These are phyloP conservation scores for Setophaga petechia DNA, from an alignment of 2,113 vertebrate species.

Conservation along the genomic window DNA sequence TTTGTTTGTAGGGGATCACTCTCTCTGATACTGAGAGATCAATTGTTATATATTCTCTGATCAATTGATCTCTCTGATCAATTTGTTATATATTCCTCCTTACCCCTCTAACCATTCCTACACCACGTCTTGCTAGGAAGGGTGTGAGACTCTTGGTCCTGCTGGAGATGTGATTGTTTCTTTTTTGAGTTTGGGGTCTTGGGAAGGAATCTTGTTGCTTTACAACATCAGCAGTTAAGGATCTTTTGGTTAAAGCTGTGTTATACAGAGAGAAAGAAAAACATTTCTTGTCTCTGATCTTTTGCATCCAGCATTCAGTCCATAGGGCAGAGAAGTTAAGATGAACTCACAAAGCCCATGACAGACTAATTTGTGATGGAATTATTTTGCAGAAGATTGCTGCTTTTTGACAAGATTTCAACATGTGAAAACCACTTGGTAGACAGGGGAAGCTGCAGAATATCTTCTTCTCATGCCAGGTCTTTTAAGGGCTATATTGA, in stretches of 20 bases:
- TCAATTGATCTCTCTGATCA: not conserved
- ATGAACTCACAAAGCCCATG: constrained; percentile 7
- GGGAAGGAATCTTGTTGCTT: not conserved
- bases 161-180: not conserved
- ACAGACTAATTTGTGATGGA: constrained; percentile 10
- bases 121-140: fast-evolving
- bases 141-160: not conserved
- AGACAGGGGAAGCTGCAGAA: not conserved
- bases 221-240: not conserved
- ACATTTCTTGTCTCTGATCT: not conserved
- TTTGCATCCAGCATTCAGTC: not conserved
- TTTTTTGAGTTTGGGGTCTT: not conserved
- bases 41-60: no score
- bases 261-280: not conserved
- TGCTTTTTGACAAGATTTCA: not conserved
- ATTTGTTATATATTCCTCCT: not conserved
- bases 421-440: not conserved
- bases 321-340: not conserved
- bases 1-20: not conserved
- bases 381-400: not conserved
- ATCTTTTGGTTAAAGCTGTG: not conserved
- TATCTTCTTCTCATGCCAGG: not conserved
- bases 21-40: not conserved
- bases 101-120: not conserved
- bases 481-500: not conserved